Evolutionary conservation across 2,888 invertebrate species (phyloP).

Genomic region (Thalpophila matura): DNA sequence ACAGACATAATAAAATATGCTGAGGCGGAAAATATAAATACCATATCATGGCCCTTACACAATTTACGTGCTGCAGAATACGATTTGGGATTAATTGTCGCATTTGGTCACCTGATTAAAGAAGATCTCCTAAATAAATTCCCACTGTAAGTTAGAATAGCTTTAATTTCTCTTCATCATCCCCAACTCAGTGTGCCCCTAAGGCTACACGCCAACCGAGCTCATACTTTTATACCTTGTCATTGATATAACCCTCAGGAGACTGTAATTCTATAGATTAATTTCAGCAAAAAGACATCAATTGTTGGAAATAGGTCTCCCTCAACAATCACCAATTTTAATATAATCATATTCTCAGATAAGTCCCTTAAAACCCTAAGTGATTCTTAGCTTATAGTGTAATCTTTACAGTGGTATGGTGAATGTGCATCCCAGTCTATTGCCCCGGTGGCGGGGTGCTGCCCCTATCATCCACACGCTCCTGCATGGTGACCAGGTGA

Average conservation of each 20-base stretch:
- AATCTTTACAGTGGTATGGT: conserved; percentile 94
- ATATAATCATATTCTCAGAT: no score
- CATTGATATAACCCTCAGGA: no score
- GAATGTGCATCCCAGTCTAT: conserved; percentile 97
- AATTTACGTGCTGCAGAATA: conserved; percentile 87
- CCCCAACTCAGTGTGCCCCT: no score
- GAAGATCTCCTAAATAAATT: conserved; percentile 93
- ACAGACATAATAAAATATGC: conserved; percentile 94
- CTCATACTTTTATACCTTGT: no score
- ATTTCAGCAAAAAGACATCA: no score
- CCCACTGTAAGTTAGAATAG: conserved; percentile 93
- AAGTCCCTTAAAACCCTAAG: no score
- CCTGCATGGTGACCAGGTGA: conserved; percentile 94
- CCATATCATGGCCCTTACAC: conserved; percentile 93
- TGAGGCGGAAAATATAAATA: conserved; percentile 88
- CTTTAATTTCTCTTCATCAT: not conserved
- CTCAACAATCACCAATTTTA: no score
- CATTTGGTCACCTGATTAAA: conserved; percentile 98
- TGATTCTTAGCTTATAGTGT: not conserved
- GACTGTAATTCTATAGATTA: no score
- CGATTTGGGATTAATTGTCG: conserved; percentile 97
- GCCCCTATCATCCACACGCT: conserved; percentile 97
- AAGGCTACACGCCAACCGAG: no score
- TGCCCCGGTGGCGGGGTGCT: conserved; percentile 98
- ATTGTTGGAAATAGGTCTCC: no score